Conservation (phyloP, 1,140 invertebrate species). For the Panagrolaimus sp. region DNA sequence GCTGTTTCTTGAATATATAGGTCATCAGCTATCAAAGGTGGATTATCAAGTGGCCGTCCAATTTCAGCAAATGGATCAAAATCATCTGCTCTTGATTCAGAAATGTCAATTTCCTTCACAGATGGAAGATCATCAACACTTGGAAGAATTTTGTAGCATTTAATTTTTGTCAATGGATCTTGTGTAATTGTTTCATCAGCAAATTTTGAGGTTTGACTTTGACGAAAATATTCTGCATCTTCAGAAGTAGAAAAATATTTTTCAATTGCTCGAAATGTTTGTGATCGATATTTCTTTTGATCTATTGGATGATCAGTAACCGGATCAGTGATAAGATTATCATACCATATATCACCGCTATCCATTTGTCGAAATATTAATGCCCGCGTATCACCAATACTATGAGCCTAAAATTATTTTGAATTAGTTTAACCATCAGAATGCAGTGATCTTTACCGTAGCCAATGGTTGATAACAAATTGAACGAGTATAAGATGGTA, state of each 20-base stretch:
- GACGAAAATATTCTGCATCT: not conserved
- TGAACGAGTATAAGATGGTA: not conserved
- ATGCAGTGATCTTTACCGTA: too few relatives aligned
- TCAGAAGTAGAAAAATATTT: not conserved
- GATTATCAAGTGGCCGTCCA: not conserved
- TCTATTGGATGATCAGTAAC: not conserved
- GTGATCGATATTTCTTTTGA: not conserved
- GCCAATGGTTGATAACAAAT: slow-evolving; percentile 9
- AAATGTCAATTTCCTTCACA: not conserved
- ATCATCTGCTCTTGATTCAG: not conserved
- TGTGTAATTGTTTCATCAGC: too few relatives aligned
- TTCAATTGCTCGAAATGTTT: not conserved
- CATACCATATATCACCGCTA: not conserved
- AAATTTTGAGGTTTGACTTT: not conserved
- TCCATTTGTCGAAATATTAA: not conserved
- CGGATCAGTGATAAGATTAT: not conserved
- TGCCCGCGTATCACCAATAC: not conserved
- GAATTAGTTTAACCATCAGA: too few relatives aligned
- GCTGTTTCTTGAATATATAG: not conserved
- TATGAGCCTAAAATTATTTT: not conserved
- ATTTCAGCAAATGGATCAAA: not conserved
- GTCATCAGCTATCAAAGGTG: not conserved
- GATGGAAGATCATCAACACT: not conserved
- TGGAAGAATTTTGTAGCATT: not conserved
- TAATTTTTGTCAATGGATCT: too few relatives aligned